Percentiles rank a stretch among this genome's conserved stretches.
These are phyloP conservation scores for Apotomis betuletana DNA, from an alignment of 2,888 invertebrate species.

Conservation along the genomic window DNA sequence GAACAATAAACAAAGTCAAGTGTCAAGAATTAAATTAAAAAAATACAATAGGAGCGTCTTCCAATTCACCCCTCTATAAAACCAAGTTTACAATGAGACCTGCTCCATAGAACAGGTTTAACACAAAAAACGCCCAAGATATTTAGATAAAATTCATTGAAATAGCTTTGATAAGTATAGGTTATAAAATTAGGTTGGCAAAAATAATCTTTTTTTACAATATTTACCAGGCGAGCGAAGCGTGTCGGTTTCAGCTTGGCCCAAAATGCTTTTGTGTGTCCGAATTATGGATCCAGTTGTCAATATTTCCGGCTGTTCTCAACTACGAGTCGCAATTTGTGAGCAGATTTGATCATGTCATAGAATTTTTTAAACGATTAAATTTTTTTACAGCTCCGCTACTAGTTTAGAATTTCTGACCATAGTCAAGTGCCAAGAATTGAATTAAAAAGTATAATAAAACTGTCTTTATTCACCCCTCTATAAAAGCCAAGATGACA, in stretches of 20 bases:
- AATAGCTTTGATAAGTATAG: neutral
- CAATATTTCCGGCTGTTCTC: no score
- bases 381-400: no score
- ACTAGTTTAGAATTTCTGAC: no score
- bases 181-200: neutral
- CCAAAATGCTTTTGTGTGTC: no score
- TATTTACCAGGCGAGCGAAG: no score
- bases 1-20: no score
- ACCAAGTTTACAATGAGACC: slow-evolving; percentile 27
- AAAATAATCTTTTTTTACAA: no score
- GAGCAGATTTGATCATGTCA: no score
- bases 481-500: slow-evolving; percentile 11
- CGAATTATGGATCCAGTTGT: no score
- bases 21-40: neutral
- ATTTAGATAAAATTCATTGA: slow-evolving; percentile 19
- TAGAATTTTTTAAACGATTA: no score
- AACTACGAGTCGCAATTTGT: no score
- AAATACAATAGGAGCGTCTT: slow-evolving; percentile 20
- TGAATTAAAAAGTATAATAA: slow-evolving; percentile 16
- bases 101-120: slow-evolving; percentile 36
- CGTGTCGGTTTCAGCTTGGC: no score
- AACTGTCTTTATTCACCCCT: slow-evolving; percentile 27
- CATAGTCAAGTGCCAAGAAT: slow-evolving; percentile 18
- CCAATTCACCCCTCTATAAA: slow-evolving; percentile 18
- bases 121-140: slow-evolving; percentile 44